Evolutionary conservation across 2,797 vertebrate species (phyloP).

Genomic region (Bradypodion ventrale): DNA sequence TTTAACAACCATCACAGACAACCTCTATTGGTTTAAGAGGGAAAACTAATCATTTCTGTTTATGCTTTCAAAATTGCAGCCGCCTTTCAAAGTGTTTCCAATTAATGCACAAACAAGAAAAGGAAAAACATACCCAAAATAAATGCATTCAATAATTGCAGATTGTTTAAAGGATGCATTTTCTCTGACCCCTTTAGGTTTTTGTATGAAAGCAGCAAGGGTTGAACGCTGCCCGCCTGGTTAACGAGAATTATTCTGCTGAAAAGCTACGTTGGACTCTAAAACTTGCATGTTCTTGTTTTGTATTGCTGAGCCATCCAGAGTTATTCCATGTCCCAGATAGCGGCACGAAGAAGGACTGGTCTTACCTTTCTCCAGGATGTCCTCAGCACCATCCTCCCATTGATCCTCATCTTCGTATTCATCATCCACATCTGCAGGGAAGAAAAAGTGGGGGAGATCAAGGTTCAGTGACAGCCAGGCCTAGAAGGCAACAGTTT

Average conservation of each 20-base stretch:
- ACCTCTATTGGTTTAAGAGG: background rate
- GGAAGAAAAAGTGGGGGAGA: background rate
- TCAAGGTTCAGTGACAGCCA: fast-evolving
- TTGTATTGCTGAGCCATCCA: background rate
- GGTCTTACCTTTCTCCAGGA: constrained; percentile 90
- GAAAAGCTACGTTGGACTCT: background rate
- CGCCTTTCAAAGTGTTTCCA: background rate
- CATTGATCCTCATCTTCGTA: constrained; percentile 94
- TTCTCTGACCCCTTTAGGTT: background rate
- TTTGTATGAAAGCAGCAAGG: background rate
- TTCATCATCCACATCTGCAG: constrained; percentile 91
- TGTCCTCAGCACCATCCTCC: constrained; percentile 92
- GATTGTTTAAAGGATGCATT: background rate
- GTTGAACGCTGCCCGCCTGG: background rate
- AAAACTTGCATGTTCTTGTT: background rate
- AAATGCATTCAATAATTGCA: background rate
- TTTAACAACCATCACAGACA: background rate
- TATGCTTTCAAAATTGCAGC: background rate
- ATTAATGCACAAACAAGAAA: background rate
- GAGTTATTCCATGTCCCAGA: background rate
- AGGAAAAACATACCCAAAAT: too few relatives aligned
- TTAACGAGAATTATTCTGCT: background rate
- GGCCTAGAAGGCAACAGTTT: fast-evolving
- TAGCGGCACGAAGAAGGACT: background rate
- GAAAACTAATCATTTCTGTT: background rate